phyloP scores from a whole-genome alignment of 2,797 vertebrate genomes.

The Neoniphon sammara region DNA sequence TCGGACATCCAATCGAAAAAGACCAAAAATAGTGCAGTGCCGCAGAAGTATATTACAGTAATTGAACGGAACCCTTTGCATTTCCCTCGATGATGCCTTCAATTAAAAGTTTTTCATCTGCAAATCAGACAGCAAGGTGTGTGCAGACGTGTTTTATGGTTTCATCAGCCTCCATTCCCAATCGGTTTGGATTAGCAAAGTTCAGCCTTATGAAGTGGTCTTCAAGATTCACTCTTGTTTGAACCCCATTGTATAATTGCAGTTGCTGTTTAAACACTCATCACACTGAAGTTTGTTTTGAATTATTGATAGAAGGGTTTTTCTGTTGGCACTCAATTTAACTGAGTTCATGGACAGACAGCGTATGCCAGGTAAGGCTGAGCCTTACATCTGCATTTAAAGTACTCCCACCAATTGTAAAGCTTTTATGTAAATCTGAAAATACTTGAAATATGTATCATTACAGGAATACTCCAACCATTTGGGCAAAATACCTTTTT shows the following conservation, averaged over 20 bases:
- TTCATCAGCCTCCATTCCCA: conserved; percentile 16
- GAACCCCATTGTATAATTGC: neutral
- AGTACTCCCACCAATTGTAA: no score
- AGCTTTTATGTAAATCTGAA: neutral
- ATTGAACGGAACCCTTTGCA: conserved; percentile 9
- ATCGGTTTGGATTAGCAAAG: conserved; percentile 18
- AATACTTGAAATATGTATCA: neutral
- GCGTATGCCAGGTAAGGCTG: neutral
- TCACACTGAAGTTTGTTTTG: neutral
- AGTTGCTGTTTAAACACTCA: no score
- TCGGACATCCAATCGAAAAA: conserved; percentile 3
- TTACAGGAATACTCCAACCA: neutral
- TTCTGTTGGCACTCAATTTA: neutral
- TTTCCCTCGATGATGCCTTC: conserved; percentile 10
- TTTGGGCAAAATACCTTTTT: no score
- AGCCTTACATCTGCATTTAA: neutral
- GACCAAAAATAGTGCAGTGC: neutral
- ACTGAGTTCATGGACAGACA: neutral
- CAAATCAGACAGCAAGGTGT: conserved; percentile 18
- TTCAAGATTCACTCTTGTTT: conserved; percentile 15
- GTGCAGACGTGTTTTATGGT: no score
- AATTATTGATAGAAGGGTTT: neutral
- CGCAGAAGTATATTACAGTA: neutral
- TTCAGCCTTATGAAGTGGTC: neutral
- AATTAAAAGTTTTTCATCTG: conserved; percentile 36